Conservation (phyloP, 2,888 invertebrate genomes). For the Thelaira solivaga region DNA sequence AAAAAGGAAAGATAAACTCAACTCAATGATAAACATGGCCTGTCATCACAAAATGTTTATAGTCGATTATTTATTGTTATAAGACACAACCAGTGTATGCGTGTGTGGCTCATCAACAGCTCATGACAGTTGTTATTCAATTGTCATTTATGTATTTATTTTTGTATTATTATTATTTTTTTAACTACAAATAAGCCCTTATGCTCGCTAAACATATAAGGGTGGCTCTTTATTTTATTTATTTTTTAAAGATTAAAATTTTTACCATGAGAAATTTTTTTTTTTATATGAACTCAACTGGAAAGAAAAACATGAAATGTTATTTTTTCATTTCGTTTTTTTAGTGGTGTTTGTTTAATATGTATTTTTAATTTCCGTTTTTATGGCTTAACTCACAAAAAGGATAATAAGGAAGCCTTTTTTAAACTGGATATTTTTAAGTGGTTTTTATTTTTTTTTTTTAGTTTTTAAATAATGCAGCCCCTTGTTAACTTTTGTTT, state of each 20-base stretch:
- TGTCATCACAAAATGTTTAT: conserved; percentile 56
- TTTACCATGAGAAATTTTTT: no score
- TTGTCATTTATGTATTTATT: conserved; percentile 31
- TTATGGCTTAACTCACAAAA: conserved; percentile 16
- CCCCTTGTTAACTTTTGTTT: conserved; percentile 7
- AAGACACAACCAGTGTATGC: not conserved
- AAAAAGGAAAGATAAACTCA: conserved; percentile 19
- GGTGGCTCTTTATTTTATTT: conserved; percentile 28
- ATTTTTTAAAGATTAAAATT: conserved; percentile 15
- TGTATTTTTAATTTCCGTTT: conserved; percentile 36
- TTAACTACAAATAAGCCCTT: not conserved
- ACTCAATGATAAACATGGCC: conserved; percentile 36
- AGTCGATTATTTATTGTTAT: conserved; percentile 1
- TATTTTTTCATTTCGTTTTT: conserved; percentile 43
- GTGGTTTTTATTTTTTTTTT: conserved; percentile 5
- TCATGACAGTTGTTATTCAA: conserved; percentile 57
- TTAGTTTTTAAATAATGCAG: conserved; percentile 5
- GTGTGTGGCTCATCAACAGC: conserved; percentile 38
- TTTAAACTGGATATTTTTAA: conserved; percentile 28
- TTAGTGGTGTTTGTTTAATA: not conserved
- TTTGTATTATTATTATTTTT: not conserved
- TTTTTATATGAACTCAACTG: not conserved
- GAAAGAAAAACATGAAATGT: conserved; percentile 7
- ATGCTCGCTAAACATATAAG: conserved; percentile 2
- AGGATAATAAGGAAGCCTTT: conserved; percentile 37